Conservation (phyloP, 2,888 invertebrate species). For the Cephus spinipes region DNA sequence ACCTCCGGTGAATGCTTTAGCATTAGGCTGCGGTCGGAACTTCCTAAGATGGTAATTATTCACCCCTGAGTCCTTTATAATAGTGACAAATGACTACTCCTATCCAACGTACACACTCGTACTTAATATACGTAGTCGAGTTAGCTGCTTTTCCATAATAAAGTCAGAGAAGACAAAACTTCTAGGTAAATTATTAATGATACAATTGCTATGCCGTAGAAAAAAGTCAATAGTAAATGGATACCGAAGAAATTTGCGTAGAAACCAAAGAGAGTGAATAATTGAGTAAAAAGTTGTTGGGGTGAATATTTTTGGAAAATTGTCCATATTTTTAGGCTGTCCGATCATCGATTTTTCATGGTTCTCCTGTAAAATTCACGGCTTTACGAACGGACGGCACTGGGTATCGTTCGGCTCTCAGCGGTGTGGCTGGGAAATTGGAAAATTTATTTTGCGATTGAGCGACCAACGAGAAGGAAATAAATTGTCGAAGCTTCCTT, state of each 20-base stretch:
- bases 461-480: not conserved
- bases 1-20: not conserved
- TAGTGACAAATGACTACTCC: constrained; percentile 55
- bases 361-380: not conserved
- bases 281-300: fast-evolving
- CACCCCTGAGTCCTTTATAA: constrained; percentile 59
- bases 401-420: not conserved
- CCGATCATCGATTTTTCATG: not conserved
- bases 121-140: not conserved
- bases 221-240: too few relatives aligned
- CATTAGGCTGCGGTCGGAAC: not conserved
- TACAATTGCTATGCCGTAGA: not conserved
- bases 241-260: not conserved
- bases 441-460: not conserved
- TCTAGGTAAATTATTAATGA: not conserved
- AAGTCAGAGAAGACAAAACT: not conserved
- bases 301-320: not conserved
- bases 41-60: constrained; percentile 56
- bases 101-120: constrained; percentile 17
- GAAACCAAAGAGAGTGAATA: not conserved
- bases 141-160: not conserved
- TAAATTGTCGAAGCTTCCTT: not conserved
- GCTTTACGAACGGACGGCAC: not conserved
- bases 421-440: not conserved
- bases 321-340: not conserved